Percentiles rank a stretch among this genome's conserved stretches.
phyloP scores from a whole-genome alignment of 2,797 vertebrate species.

The Gadopsis marmoratus region DNA sequence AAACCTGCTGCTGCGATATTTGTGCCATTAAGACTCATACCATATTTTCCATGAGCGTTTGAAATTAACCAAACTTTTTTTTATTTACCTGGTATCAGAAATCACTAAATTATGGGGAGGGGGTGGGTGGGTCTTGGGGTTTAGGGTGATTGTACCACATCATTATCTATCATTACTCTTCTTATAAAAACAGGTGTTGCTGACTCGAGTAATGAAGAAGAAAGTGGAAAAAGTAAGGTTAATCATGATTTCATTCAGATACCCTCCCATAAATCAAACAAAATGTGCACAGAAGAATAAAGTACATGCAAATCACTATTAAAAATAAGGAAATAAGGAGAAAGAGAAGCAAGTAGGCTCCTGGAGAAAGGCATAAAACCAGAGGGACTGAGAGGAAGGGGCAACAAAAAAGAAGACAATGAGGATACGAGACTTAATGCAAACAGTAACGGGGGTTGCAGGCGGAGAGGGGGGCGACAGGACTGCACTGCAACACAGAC shows the following conservation, averaged over 20 bases:
- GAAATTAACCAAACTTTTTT: conserved; percentile 27
- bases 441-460: not conserved
- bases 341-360: not conserved
- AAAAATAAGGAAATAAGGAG: not conserved
- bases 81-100: conserved; percentile 38
- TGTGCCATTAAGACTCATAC: conserved; percentile 53
- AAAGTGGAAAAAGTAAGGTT: conserved; percentile 19
- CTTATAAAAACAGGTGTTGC: conserved; percentile 37
- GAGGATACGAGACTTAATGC: not conserved
- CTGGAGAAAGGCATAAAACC: conserved; percentile 14
- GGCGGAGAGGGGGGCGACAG: not conserved
- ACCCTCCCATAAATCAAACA: conserved; percentile 22
- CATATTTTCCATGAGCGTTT: conserved; percentile 51
- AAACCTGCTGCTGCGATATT: conserved; percentile 63
- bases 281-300: conserved; percentile 10
- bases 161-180: conserved; percentile 46
- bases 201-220: conserved; percentile 28
- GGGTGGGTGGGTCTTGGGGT: too few species aligned
- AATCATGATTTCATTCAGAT: conserved; percentile 38
- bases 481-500: not conserved
- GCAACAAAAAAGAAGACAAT: not conserved
- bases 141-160: conserved; percentile 29
- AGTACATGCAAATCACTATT: conserved; percentile 1
- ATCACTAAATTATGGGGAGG: not conserved
- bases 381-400: conserved; percentile 10